Base-by-base conservation (phyloP, 2,888 invertebrate species). In the Melanchra persicariae region DNA sequence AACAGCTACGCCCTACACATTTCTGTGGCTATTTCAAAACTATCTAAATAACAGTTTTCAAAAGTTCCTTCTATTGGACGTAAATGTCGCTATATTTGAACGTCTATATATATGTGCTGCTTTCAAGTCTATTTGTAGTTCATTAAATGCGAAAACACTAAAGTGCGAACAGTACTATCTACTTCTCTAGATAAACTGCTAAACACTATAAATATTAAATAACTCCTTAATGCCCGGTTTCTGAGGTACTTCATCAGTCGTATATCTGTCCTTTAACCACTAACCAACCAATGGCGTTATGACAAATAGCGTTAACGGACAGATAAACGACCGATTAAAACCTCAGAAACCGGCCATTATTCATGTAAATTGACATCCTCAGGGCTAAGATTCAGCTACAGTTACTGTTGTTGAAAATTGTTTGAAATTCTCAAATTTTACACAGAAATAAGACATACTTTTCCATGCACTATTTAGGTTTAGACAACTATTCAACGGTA, bases 131-230 rank as follows among this genome's bases (percentile, higher is more conserved):
- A 78, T 79, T 79, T 19, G 51, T 65, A 45, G 1, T 59, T 49
- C 17, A 70, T 79, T 78, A 78, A 78, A 78, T 78, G 77, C 77
- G 47, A 49, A n/a, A 22, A 79, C 40, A 64, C 19, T 43, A 51
- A 37, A 70, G 75, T 79, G 60, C 57, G 45, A 45, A 79, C 62
- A 54, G 69, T 60, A 45, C 49, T 60, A 60, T 73, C 73, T 73
- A 72, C 45, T n/a, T 26, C 45, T 69, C 60, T 76, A 76, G 60
- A 74, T 69, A 69, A 55, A 70, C 70, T 51, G 45, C 57, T 61
- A 30, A 45, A 51, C 55, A 57, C 49, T 57, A 49, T 55, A n/a
- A 43, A n/a, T n/a, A n/a, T n/a, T n/a, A 15, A 43, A 15, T 30
- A 45, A 68, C 68, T 75, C 68, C 75, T 68, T n/a, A n/a, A n/a